A percentile compares a stretch with the other conserved stretches of the same genome.
phyloP scores from a whole-genome alignment of 2,888 invertebrate genomes.

The Phanerotoma sp. region DNA sequence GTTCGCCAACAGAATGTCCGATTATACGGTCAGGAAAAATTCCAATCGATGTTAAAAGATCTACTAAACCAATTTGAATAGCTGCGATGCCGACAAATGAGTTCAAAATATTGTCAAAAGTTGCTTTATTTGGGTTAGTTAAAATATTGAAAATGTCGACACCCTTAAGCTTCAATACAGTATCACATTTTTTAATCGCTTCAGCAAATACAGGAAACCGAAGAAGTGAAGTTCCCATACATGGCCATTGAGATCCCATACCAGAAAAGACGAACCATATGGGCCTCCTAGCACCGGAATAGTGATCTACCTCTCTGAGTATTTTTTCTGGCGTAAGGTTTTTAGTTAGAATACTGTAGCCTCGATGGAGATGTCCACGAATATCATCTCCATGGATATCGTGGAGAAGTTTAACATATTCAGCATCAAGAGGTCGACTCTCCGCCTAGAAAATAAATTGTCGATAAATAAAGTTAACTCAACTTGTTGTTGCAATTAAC shows the following conservation, averaged over 20 bases:
- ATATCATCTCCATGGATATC: conserved; percentile 31
- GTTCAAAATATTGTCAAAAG: conserved; percentile 68
- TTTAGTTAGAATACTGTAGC: conserved; percentile 66
- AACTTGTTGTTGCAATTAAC: too few relatives aligned
- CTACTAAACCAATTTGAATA: conserved; percentile 67
- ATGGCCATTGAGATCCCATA: conserved; percentile 87
- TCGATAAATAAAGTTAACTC: too few relatives aligned
- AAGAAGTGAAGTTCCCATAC: conserved; percentile 76
- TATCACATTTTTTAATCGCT: conserved; percentile 64
- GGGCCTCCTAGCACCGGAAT: conserved; percentile 67
- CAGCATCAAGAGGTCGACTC: conserved; percentile 29
- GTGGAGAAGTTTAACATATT: conserved; percentile 30
- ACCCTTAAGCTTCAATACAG: conserved; percentile 63
- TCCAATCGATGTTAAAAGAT: conserved; percentile 64
- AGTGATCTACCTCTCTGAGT: conserved; percentile 63
- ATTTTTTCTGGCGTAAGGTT: conserved; percentile 46
- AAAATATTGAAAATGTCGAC: conserved; percentile 67
- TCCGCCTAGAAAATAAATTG: conserved; percentile 26
- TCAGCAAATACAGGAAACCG: conserved; percentile 66
- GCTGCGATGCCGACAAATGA: conserved; percentile 77
- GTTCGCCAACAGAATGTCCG: conserved; percentile 93
- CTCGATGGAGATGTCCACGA: conserved; percentile 63
- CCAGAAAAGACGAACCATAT: conserved; percentile 91
- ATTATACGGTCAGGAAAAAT: conserved; percentile 71
- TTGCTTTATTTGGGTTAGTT: conserved; percentile 62